These are phyloP conservation scores for Synanthedon myopaeformis DNA, from an alignment of 2,888 invertebrate species.

Conservation along the genomic window DNA sequence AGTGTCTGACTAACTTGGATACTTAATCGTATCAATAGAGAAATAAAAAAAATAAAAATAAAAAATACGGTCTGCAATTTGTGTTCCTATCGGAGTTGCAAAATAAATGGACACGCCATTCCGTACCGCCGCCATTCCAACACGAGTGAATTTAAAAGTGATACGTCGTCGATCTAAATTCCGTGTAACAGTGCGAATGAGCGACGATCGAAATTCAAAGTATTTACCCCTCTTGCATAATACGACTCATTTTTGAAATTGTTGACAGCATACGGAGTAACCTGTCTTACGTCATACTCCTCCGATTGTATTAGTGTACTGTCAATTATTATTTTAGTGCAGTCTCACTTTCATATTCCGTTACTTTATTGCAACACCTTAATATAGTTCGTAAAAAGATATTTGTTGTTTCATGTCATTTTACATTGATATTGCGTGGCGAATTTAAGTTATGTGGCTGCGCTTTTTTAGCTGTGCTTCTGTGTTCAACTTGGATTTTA, in stretches of 20 bases:
- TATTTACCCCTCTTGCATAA: conserved; percentile 25
- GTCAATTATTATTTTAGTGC: conserved; percentile 16
- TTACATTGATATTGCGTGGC: conserved; percentile 24
- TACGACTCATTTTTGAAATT: conserved; percentile 25
- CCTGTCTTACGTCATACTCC: conserved; percentile 25
- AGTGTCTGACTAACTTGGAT: not conserved
- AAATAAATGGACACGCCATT: no score
- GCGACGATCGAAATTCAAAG: conserved; percentile 20
- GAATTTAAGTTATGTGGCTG: conserved; percentile 27
- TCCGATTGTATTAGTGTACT: conserved; percentile 15
- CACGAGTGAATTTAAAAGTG: conserved; percentile 14
- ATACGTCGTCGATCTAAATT: conserved; percentile 25
- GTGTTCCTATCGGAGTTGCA: no score
- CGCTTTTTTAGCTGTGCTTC: conserved; percentile 11
- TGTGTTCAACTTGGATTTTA: no score
- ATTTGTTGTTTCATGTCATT: conserved; percentile 3
- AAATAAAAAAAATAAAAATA: no score
- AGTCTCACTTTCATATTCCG: conserved; percentile 17
- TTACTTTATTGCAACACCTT: conserved; percentile 18
- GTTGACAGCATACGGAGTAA: conserved; percentile 19
- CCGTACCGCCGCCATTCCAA: no score
- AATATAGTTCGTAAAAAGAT: not conserved
- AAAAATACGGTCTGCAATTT: no score
- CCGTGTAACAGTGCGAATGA: conserved; percentile 16
- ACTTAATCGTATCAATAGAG: not conserved